Evolutionary conservation across 2,797 vertebrate species (phyloP).

Genomic region (Helarctos malayanus): DNA sequence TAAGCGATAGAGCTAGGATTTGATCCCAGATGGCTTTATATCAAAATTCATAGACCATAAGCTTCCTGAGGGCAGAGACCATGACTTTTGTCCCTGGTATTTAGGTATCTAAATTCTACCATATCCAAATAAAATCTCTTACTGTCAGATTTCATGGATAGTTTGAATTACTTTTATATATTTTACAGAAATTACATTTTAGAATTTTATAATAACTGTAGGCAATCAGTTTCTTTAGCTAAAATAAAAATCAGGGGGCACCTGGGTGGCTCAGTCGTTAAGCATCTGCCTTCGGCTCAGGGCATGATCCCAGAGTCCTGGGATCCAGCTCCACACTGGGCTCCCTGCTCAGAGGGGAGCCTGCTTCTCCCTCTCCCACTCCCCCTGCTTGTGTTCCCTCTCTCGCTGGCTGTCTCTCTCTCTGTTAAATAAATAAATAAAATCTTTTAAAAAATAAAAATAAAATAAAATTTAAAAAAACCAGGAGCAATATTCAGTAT

Average conservation of each 20-base stretch:
- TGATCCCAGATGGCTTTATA: background rate
- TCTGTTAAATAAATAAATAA: no score
- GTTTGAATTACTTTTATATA: conserved; percentile 30
- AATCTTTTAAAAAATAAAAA: no score
- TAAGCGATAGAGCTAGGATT: background rate
- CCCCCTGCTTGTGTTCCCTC: no score
- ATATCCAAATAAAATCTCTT: background rate
- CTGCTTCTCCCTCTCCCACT: no score
- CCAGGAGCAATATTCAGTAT: background rate
- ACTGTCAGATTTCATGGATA: conserved; percentile 1
- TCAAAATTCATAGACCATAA: background rate
- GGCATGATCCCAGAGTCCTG: no score
- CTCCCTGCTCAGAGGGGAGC: no score
- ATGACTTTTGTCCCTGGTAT: background rate
- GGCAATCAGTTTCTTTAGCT: background rate
- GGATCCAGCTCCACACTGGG: no score
- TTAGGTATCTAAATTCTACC: background rate
- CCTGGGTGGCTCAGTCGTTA: no score
- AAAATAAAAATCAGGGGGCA: background rate
- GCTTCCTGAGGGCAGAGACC: background rate
- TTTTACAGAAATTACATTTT: conserved; percentile 36
- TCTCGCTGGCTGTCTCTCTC: no score
- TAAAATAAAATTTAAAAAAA: background rate
- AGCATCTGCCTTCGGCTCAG: no score
- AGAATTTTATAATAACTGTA: conserved; percentile 23